A percentile compares a stretch with the other conserved stretches of the same genome.
These are phyloP conservation scores for Oceanodroma leucorhoa DNA, from an alignment of 2,797 vertebrate species.

Conservation along the genomic window DNA sequence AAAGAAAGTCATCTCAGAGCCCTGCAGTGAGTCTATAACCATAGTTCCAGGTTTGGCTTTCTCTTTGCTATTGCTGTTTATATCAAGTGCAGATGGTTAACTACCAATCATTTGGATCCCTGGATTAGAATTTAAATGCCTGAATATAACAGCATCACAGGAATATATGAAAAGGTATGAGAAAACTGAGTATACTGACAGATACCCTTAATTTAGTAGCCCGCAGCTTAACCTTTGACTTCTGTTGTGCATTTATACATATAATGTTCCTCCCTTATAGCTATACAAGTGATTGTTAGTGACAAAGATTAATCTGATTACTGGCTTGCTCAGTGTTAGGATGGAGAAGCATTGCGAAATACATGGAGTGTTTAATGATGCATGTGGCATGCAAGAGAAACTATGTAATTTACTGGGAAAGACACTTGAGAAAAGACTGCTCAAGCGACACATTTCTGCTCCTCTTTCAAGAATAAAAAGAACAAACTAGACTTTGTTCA, in stretches of 20 bases:
- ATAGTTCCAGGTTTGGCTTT: neutral
- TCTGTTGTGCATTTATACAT: neutral
- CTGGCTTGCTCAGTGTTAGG: neutral
- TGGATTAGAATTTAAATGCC: neutral
- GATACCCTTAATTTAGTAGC: neutral
- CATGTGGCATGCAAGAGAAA: neutral
- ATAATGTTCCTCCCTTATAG: neutral
- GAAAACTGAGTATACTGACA: neutral
- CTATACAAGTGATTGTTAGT: neutral
- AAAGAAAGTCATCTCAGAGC: neutral
- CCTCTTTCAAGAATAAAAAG: neutral
- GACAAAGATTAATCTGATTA: slow-evolving; percentile 40
- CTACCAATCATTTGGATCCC: neutral
- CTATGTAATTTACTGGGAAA: slow-evolving; percentile 19
- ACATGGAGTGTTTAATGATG: neutral
- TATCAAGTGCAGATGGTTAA: neutral
- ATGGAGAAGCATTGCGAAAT: neutral
- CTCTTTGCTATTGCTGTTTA: neutral
- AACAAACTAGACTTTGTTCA: neutral
- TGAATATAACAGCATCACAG: neutral
- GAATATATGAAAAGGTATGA: neutral
- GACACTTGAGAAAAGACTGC: neutral
- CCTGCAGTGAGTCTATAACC: neutral
- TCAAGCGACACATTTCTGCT: neutral
- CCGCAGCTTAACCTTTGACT: neutral